phyloP scores from a whole-genome alignment of 2,113 vertebrate genomes.

The Triplophysa siluroides region DNA sequence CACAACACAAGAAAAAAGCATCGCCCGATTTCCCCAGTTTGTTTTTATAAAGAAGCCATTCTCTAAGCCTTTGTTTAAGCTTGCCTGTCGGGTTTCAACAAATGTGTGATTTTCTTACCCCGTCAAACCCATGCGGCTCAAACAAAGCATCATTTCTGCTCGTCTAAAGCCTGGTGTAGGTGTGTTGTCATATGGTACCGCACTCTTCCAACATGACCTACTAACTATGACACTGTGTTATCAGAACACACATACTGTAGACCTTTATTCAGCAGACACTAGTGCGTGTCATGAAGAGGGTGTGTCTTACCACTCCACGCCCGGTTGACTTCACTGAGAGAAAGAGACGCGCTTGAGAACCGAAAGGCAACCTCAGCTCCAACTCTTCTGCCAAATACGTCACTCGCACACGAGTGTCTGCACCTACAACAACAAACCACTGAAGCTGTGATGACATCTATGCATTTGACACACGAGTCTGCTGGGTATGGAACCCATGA shows the following conservation, averaged over 20 bases:
- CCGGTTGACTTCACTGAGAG: conserved; percentile 81
- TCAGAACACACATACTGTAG: background rate
- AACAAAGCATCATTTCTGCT: no score
- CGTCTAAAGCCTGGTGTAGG: no score
- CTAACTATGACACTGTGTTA: background rate
- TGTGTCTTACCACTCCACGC: conserved; percentile 78
- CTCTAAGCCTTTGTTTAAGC: no score
- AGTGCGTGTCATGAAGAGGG: background rate
- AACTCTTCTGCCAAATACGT: conserved; percentile 67
- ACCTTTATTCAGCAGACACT: background rate
- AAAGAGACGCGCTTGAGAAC: conserved; percentile 85
- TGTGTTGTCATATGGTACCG: no score
- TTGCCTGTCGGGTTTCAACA: no score
- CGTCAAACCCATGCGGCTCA: no score
- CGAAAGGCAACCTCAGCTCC: conserved; percentile 83
- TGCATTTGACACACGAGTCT: background rate
- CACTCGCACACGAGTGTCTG: conserved; percentile 83
- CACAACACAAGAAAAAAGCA: background rate
- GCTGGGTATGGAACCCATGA: no score
- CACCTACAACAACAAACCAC: conserved; percentile 69
- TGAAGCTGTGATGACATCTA: no score
- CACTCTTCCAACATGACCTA: no score
- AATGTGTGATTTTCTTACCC: no score
- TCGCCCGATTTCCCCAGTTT: no score
- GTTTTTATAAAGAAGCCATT: no score